Evolutionary conservation across 2,113 vertebrate genomes (phyloP).

Genomic region (Chionomys nivalis): DNA sequence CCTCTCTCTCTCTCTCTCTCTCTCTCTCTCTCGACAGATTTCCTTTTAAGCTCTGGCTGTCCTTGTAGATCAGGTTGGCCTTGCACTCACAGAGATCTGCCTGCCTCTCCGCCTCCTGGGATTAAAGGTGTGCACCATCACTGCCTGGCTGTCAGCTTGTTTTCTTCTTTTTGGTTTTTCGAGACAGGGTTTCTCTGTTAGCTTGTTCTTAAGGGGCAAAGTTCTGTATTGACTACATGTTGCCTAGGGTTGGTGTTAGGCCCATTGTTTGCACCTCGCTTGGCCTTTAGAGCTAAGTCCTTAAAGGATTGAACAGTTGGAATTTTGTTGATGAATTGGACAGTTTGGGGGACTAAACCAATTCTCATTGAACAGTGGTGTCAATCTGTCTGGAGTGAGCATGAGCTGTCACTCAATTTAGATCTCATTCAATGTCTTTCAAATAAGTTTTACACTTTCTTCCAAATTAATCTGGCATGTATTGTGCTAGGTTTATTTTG

Average conservation of each 20-base stretch:
- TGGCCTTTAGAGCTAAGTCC: neutral
- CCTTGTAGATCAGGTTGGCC: too few relatives aligned
- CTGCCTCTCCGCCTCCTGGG: too few relatives aligned
- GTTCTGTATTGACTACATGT: neutral
- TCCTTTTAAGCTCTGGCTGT: neutral
- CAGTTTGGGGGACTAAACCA: neutral
- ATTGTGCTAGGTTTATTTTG: neutral
- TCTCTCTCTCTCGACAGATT: too few relatives aligned
- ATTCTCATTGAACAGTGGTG: neutral
- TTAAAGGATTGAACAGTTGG: neutral
- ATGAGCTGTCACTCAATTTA: neutral
- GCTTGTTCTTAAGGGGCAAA: neutral
- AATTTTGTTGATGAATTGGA: neutral
- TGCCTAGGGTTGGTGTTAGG: neutral
- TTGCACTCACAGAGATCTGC: too few relatives aligned
- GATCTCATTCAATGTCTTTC: neutral
- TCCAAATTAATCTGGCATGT: neutral
- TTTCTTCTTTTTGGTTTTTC: too few relatives aligned
- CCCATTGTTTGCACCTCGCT: neutral
- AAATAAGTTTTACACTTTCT: neutral
- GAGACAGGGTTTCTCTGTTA: too few relatives aligned
- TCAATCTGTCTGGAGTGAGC: neutral
- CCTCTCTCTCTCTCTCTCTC: fast-evolving
- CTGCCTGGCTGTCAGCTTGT: too few relatives aligned
- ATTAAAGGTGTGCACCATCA: neutral